These are phyloP conservation scores for Pachycephala philippinensis DNA, from an alignment of 2,113 vertebrate genomes.

Conservation along the genomic window DNA sequence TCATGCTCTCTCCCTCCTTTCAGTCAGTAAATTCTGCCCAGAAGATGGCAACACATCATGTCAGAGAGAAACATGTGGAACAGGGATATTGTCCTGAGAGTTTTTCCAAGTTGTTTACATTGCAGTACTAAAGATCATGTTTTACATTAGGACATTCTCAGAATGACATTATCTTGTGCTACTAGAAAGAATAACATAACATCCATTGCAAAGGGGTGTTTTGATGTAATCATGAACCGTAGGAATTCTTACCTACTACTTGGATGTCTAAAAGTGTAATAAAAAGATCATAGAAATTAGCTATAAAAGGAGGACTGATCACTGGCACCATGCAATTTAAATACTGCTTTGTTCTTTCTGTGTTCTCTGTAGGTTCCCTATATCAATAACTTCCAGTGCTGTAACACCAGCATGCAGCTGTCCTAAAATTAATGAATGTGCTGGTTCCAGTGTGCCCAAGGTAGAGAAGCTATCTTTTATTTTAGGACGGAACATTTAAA, in stretches of 20 bases:
- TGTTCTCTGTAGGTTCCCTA: neutral
- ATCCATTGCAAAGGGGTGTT: neutral
- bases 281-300: neutral
- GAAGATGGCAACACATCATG: neutral
- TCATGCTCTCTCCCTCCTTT: neutral
- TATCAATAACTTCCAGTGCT: neutral
- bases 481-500: neutral
- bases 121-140: neutral
- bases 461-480: neutral
- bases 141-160: neutral
- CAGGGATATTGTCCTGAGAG: neutral
- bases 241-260: neutral
- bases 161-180: neutral
- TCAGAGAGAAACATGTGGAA: neutral
- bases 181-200: neutral
- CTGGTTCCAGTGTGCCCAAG: neutral
- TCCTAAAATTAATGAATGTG: neutral
- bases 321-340: neutral
- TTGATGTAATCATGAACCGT: neutral
- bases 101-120: neutral
- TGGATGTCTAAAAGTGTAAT: neutral
- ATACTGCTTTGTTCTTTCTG: neutral
- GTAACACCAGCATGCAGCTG: neutral
- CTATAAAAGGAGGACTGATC: neutral
- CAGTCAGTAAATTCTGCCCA: neutral